Conservation (phyloP, 2,888 invertebrate genomes). For the Acronicta leporina region DNA sequence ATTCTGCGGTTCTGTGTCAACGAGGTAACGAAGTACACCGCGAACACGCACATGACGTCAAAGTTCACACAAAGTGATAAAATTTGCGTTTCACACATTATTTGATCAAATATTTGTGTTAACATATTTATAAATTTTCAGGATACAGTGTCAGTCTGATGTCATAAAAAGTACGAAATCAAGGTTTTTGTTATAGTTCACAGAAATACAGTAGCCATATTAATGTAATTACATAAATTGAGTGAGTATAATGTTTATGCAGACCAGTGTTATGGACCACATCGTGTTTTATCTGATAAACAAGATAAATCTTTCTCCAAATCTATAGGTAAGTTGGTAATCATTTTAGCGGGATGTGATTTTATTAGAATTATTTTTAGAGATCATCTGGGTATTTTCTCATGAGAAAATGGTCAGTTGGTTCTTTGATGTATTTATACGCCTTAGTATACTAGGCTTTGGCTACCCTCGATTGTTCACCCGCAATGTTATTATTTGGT, state of each 20-base stretch:
- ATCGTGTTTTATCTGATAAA: no score
- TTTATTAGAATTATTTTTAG: neutral
- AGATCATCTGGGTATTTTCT: conserved; percentile 18
- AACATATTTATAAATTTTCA: conserved; percentile 19
- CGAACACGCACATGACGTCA: conserved; percentile 9
- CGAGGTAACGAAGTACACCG: neutral
- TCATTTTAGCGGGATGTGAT: neutral
- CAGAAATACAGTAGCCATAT: neutral
- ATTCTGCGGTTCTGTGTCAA: neutral
- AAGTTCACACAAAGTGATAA: conserved; percentile 14
- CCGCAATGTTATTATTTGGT: no score
- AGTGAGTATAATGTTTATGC: no score
- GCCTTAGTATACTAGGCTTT: no score
- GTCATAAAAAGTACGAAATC: conserved; percentile 4
- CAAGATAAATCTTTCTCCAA: no score
- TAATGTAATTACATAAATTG: no score
- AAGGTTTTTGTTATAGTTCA: conserved; percentile 1
- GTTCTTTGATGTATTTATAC: neutral
- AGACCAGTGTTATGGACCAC: no score
- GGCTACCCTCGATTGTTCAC: no score
- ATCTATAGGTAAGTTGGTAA: no score
- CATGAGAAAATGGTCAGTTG: conserved; percentile 23
- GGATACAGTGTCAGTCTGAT: conserved; percentile 4
- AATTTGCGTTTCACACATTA: conserved; percentile 31
- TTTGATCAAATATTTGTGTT: conserved; percentile 29